phyloP scores from a whole-genome alignment of 1,140 invertebrate genomes.

The Ips typographus region DNA sequence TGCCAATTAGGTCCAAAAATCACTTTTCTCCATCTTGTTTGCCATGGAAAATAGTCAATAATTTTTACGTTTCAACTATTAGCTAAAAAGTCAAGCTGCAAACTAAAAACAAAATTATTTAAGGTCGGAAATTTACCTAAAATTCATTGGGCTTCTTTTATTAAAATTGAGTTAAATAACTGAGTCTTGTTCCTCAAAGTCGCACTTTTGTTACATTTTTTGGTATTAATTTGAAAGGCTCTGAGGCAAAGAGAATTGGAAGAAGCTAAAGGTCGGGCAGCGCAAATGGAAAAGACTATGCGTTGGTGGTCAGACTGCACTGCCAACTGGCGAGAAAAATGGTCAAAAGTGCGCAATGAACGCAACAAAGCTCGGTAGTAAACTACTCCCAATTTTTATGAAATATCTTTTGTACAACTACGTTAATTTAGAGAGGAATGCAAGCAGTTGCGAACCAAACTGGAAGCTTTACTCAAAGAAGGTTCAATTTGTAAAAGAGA shows the following conservation, averaged over 20 bases:
- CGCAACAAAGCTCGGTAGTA: constrained; percentile 69
- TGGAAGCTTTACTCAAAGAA: constrained; percentile 80
- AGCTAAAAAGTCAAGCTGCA: no score
- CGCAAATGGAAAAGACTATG: constrained; percentile 99
- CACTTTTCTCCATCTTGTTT: no score
- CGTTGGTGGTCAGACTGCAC: constrained; percentile 96
- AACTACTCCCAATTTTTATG: background rate
- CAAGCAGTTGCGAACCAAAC: constrained; percentile 75
- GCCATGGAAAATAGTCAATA: no score
- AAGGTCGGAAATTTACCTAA: no score
- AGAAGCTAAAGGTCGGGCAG: constrained; percentile 84
- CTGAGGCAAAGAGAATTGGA: constrained; percentile 79
- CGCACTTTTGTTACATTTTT: background rate
- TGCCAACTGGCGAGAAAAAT: constrained; percentile 91
- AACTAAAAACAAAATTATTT: no score
- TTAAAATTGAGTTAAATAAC: no score
- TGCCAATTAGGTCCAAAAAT: no score
- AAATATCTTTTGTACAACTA: background rate
- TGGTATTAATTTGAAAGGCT: constrained; percentile 53
- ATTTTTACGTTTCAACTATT: no score
- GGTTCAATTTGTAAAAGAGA: constrained; percentile 72
- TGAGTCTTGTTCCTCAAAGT: background rate
- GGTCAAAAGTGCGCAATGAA: constrained; percentile 89
- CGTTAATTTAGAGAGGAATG: constrained; percentile 68
- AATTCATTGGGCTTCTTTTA: no score